Percentiles rank a stretch among this genome's conserved stretches.
Evolutionary conservation across 1,140 invertebrate species (phyloP).

Genomic region (Trinorchestia longiramus): DNA sequence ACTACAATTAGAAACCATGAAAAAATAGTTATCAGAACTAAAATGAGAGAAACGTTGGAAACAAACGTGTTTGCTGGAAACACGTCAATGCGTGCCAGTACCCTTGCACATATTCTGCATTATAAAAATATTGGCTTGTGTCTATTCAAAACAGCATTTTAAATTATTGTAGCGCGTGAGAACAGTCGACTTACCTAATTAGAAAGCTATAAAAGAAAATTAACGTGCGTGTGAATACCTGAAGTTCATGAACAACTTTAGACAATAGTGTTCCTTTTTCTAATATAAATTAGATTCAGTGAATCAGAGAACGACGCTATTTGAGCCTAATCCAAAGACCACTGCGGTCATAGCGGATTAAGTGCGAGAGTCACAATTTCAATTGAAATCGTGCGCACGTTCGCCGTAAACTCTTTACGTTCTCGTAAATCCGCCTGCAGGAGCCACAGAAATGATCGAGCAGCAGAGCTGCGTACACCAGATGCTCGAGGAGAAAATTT

Average conservation of each 20-base stretch:
- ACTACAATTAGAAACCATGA: no score
- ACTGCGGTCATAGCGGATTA: not conserved
- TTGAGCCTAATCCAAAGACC: not conserved
- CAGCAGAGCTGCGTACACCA: no score
- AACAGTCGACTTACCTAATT: not conserved
- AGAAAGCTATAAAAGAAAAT: not conserved
- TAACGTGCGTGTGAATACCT: not conserved
- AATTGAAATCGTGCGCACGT: not conserved
- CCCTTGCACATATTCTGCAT: no score
- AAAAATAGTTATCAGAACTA: no score
- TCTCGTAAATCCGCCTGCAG: not conserved
- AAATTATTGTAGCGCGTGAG: no score
- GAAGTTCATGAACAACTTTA: not conserved
- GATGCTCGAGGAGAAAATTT: not conserved
- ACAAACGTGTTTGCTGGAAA: no score
- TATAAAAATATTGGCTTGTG: no score
- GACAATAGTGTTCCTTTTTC: not conserved
- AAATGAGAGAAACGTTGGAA: no score
- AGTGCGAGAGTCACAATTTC: not conserved
- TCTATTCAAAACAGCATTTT: no score
- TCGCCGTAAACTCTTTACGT: not conserved
- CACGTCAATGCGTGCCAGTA: no score
- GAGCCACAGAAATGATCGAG: not conserved
- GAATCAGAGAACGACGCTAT: not conserved
- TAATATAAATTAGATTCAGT: not conserved